Percentiles rank a stretch among this genome's conserved stretches.
phyloP scores from a whole-genome alignment of 2,888 invertebrate genomes.

The Clepsis dumicolana region DNA sequence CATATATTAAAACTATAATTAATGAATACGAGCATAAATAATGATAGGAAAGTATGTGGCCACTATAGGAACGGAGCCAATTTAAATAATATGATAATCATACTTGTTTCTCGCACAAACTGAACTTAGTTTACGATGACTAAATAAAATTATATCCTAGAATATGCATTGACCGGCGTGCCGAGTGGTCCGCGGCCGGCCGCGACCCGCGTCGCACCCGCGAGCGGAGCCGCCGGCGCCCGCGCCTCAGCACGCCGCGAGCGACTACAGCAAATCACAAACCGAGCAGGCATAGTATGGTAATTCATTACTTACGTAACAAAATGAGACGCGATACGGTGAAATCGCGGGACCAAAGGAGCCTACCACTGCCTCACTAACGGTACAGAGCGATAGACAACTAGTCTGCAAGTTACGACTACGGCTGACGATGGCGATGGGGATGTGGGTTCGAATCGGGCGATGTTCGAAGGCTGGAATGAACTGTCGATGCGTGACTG shows the following conservation, averaged over 20 bases:
- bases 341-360: conserved; percentile 70
- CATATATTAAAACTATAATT: conserved; percentile 70
- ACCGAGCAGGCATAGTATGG: conserved; percentile 60
- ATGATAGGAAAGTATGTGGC: conserved; percentile 75
- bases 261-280: conserved; percentile 47
- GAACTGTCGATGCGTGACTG: conserved; percentile 55
- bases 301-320: conserved; percentile 73
- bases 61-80: conserved; percentile 82
- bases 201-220: too few relatives aligned
- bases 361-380: conserved; percentile 68
- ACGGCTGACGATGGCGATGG: conserved; percentile 60
- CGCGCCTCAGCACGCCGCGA: conserved; percentile 54
- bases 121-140: conserved; percentile 81
- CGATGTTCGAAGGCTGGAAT: conserved; percentile 75
- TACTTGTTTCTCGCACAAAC: conserved; percentile 71
- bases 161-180: conserved; percentile 66
- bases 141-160: conserved; percentile 82
- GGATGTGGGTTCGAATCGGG: conserved; percentile 60
- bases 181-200: conserved; percentile 47
- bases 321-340: conserved; percentile 64
- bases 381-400: conserved; percentile 70
- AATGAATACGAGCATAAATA: conserved; percentile 73
- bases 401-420: conserved; percentile 64
- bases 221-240: too few relatives aligned
- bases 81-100: conserved; percentile 66